These are phyloP conservation scores for Mus minutoides DNA, from an alignment of 2,797 vertebrate species.

Conservation along the genomic window DNA sequence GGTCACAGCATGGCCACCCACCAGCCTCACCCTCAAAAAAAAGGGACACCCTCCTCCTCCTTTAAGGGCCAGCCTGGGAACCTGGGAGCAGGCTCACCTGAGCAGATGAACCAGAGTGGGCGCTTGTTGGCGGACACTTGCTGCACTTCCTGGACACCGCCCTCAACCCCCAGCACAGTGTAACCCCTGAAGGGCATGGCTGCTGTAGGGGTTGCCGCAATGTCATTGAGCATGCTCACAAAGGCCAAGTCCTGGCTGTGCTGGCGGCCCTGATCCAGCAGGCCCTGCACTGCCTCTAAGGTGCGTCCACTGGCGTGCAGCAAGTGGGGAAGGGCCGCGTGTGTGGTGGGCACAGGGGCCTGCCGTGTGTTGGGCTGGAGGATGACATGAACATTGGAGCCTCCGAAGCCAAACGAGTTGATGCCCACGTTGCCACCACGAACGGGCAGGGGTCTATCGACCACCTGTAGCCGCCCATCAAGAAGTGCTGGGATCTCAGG, in stretches of 20 bases:
- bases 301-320: conserved; percentile 95
- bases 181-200: conserved; percentile 95
- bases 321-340: conserved; percentile 84
- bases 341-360: neutral
- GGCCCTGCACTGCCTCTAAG: conserved; percentile 87
- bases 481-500: conserved; percentile 93
- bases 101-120: conserved; percentile 97
- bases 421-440: conserved; percentile 92
- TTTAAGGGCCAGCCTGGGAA: no score
- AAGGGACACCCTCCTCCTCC: neutral
- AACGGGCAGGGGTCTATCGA: conserved; percentile 90
- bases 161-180: conserved; percentile 89
- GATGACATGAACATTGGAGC: conserved; percentile 96
- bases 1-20: no score
- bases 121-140: conserved; percentile 87
- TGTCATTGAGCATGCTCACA: conserved; percentile 91
- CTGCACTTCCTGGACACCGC: conserved; percentile 89
- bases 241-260: conserved; percentile 86
- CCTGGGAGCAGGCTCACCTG: conserved; percentile 88
- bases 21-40: neutral
- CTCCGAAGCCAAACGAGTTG: conserved; percentile 98
- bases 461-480: conserved; percentile 91
- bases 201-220: conserved; percentile 86
- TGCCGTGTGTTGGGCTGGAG: conserved; percentile 88
- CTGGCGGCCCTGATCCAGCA: conserved; percentile 90